phyloP scores from a whole-genome alignment of 2,113 vertebrate species.

The Myotis lucifugus region DNA sequence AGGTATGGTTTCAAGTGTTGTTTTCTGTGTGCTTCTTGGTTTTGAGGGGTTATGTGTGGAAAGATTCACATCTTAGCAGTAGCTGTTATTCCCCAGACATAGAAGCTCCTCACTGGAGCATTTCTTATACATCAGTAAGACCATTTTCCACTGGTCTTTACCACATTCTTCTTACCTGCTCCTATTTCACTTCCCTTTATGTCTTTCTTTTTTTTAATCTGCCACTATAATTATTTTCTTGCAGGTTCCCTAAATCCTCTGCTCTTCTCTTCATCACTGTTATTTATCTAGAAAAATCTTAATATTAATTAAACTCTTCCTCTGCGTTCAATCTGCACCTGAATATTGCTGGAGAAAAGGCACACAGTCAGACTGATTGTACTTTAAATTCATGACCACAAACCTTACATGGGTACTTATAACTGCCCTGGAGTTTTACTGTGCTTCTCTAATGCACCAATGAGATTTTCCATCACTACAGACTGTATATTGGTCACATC shows the following conservation, averaged over 20 bases:
- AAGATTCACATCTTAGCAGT: constrained; percentile 8
- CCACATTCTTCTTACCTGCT: neutral
- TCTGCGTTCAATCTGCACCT: neutral
- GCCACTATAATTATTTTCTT: neutral
- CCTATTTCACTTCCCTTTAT: neutral
- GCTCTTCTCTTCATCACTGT: neutral
- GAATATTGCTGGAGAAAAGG: neutral
- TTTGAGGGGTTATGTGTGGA: neutral
- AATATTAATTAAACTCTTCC: neutral
- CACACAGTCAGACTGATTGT: neutral
- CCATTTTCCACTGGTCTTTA: neutral
- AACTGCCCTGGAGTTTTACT: neutral
- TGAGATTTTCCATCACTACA: neutral
- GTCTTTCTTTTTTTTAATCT: neutral
- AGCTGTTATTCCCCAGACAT: neutral
- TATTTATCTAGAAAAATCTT: constrained; percentile 1
- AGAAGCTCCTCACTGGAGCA: neutral
- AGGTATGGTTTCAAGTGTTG: neutral
- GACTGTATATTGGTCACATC: neutral
- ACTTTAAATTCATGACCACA: constrained; percentile 11
- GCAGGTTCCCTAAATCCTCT: neutral
- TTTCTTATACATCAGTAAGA: constrained; percentile 1
- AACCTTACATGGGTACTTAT: neutral
- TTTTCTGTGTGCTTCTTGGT: neutral
- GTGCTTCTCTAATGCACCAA: neutral